Conservation (phyloP, 2,113 vertebrate species). For the Sylvia atricapilla region DNA sequence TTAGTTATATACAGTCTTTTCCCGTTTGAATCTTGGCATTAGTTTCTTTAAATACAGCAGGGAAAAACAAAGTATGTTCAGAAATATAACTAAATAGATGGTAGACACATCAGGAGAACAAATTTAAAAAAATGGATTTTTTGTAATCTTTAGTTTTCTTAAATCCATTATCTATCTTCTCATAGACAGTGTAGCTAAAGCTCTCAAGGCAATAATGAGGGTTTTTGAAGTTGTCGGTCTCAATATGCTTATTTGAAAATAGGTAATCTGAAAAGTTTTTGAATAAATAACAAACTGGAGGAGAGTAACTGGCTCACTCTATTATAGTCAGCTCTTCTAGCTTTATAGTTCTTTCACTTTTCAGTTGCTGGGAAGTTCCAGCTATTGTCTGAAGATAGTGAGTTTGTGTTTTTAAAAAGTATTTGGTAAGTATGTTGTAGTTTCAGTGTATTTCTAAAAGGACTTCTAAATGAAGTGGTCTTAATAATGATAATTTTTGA, state of each 20-base stretch:
- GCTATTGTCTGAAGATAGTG: background rate
- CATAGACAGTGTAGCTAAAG: background rate
- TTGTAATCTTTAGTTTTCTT: background rate
- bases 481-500: background rate
- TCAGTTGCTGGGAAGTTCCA: background rate
- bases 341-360: background rate
- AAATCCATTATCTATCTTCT: background rate
- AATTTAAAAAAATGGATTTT: background rate
- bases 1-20: background rate
- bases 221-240: background rate
- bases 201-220: background rate
- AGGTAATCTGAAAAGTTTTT: background rate
- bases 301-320: background rate
- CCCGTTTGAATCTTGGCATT: background rate
- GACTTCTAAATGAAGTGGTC: background rate
- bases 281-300: background rate
- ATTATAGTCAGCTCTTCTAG: background rate
- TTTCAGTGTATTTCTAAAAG: background rate
- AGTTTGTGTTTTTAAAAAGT: background rate
- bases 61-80: background rate
- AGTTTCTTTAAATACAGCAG: background rate
- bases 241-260: background rate
- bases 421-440: background rate
- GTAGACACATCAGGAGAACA: background rate
- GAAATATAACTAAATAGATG: background rate